A percentile compares a stretch with the other conserved stretches of the same genome.
Evolutionary conservation across 2,888 invertebrate genomes (phyloP).

Genomic region (Hermaeophaga mercurialis): DNA sequence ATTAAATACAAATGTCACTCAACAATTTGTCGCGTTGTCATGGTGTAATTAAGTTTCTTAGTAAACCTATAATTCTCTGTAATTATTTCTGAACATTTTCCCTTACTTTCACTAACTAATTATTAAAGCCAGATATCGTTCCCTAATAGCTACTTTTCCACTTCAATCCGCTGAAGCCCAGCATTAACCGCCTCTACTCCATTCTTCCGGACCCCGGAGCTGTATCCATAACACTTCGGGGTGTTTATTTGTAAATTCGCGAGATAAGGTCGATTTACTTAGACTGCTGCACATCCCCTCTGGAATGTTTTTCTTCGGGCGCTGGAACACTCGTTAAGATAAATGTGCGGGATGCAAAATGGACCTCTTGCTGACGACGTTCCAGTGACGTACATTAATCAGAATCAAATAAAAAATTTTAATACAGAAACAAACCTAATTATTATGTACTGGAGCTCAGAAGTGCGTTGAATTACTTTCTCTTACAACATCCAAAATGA

Average conservation of each 20-base stretch:
- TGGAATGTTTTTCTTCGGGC: constrained; percentile 40
- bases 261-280: constrained; percentile 43
- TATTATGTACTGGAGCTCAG: too few relatives aligned
- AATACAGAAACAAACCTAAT: too few relatives aligned
- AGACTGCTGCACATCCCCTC: constrained; percentile 36
- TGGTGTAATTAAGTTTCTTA: neutral
- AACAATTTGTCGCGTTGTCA: too few relatives aligned
- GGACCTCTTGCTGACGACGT: constrained; percentile 25
- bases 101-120: constrained; percentile 1
- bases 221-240: constrained; percentile 26
- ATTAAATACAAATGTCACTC: too few relatives aligned
- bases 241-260: constrained; percentile 46
- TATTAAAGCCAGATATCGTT: constrained; percentile 19
- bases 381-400: neutral
- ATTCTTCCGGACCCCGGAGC: constrained; percentile 21
- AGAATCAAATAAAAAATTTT: too few relatives aligned
- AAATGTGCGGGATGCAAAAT: constrained; percentile 44
- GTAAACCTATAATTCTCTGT: too few relatives aligned
- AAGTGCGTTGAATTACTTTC: too few relatives aligned
- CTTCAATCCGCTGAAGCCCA: constrained; percentile 17
- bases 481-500: too few relatives aligned
- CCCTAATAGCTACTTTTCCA: constrained; percentile 10
- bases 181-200: constrained; percentile 25
- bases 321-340: constrained; percentile 39
- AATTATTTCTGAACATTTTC: too few relatives aligned